Conservation (phyloP, 2,888 invertebrate species). For the Steromphala cineraria region DNA sequence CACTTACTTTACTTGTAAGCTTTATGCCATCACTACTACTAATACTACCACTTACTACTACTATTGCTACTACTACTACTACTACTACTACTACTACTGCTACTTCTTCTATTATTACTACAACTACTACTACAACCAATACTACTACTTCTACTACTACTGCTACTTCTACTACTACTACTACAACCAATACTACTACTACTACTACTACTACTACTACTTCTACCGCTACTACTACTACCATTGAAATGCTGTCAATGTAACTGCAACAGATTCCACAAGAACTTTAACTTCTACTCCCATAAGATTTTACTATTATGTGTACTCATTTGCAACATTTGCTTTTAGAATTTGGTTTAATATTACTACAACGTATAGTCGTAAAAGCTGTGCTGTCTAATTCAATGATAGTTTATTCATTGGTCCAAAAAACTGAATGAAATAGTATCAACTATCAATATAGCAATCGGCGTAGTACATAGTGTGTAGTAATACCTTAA, state of each 20-base stretch:
- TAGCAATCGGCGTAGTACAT: no score
- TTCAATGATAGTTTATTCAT: no score
- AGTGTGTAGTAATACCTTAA: background rate
- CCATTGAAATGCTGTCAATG: no score
- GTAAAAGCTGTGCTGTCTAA: no score
- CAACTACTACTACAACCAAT: background rate
- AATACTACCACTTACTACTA: conserved; percentile 12
- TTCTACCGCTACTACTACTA: background rate
- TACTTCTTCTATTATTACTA: background rate
- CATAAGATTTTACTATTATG: no score
- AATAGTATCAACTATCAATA: background rate
- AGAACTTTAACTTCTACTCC: no score
- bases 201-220: background rate
- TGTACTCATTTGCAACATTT: no score
- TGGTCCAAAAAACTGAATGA: no score
- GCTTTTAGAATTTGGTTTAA: no score
- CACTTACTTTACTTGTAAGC: no score
- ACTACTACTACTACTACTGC: background rate
- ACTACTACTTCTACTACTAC: background rate
- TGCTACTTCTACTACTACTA: background rate
- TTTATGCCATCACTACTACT: background rate
- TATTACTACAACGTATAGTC: no score
- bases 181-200: background rate
- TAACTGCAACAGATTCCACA: no score
- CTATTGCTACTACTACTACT: background rate